Evolutionary conservation across 2,797 vertebrate genomes (phyloP), one percentile per base, ranked within the genome.

Genomic region (Helicolenus hilgendorfi): DNA sequence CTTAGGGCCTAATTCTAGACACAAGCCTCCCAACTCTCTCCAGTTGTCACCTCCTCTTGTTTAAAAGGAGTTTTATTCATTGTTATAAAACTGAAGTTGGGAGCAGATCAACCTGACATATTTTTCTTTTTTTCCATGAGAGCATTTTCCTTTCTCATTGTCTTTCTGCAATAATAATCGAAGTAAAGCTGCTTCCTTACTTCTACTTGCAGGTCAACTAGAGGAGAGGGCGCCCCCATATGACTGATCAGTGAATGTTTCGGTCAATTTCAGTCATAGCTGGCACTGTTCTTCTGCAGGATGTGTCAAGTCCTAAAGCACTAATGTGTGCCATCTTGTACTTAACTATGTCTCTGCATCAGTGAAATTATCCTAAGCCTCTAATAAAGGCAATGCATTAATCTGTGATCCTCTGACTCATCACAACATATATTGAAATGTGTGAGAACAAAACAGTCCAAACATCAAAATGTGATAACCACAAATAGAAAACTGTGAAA

Each of bases 181-280:
- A 81, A 88, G 55, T 72, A 53, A 65, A 85, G 77, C 60, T 53
- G 76, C 72, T 75, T 87, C 33, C 75, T 85, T 58, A 15, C 22
- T 64, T 81, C 49, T 72, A 5, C 49, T 59, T 45, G 26, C 71
- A 71, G 11, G 24, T 59, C 60, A 94, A 81, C 27, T 26, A 94
- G 91, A 87, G 94, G 73, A 88, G 33, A 91, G 90, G 86, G 94
- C 76, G 85, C 96, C 96, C 94, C 92, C 96, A 92, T 84, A 93
- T 94, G 95, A 89, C 91, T 29, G 73, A 83, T 38, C 6, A 31
- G 36, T 29, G 67, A 82, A 87, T 11, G 1, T 65, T 70, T 71
- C 4, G 5, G n/a, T 64, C 13, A 26, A 18, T 71, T 55, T 49
- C 26, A 81, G 72, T 31, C 77, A 74, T 5, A 20, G 75, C 13